These are phyloP conservation scores for Drosophila ezoana DNA, from an alignment of 2,888 invertebrate species.

Conservation along the genomic window DNA sequence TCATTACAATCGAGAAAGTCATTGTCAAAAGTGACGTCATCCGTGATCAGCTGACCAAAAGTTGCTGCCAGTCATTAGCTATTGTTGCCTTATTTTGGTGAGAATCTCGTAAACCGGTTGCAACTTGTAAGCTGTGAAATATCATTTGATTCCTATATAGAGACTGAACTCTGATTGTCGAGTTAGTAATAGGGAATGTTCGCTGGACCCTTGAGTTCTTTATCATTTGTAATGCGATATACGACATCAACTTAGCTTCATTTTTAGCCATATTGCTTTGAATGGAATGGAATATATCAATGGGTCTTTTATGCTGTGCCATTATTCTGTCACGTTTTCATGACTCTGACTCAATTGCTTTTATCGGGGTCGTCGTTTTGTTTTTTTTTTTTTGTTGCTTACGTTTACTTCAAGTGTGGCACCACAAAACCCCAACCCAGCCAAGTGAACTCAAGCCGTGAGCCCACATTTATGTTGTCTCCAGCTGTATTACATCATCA, in stretches of 20 bases:
- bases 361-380: constrained; percentile 27
- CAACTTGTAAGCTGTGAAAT: constrained; percentile 16
- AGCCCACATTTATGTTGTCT: constrained; percentile 30
- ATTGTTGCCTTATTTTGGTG: constrained; percentile 17
- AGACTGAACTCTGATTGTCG: constrained; percentile 3
- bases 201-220: not conserved
- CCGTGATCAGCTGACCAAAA: constrained; percentile 42
- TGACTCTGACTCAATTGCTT: constrained; percentile 55
- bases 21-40: constrained; percentile 58
- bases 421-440: constrained; percentile 10
- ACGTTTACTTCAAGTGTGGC: constrained; percentile 41
- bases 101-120: constrained; percentile 48
- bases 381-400: constrained; percentile 7
- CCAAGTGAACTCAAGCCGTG: constrained; percentile 24
- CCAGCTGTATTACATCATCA: constrained; percentile 50
- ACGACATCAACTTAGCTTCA: no score
- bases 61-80: constrained; percentile 1
- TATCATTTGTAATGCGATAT: constrained; percentile 20
- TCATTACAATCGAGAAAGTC: constrained; percentile 48
- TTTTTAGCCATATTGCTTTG: no score
- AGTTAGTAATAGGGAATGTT: not conserved
- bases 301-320: constrained; percentile 60
- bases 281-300: constrained; percentile 25
- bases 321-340: constrained; percentile 78
- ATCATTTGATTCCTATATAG: constrained; percentile 13